phyloP scores from a whole-genome alignment of 1,140 invertebrate species.

The Bombus waltoni region DNA sequence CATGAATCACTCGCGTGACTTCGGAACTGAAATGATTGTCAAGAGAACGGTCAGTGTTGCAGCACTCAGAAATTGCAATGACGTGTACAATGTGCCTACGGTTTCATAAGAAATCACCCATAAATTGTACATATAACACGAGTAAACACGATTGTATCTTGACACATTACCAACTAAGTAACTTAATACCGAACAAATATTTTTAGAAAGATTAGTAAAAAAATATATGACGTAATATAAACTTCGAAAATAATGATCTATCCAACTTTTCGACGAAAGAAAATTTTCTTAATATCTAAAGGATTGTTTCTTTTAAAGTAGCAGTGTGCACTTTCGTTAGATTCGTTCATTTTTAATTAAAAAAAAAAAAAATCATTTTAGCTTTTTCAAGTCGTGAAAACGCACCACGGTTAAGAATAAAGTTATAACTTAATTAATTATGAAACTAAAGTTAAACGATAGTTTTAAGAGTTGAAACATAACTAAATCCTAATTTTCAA shows the following conservation, averaged over 20 bases:
- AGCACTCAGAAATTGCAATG: background rate
- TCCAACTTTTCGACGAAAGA: background rate
- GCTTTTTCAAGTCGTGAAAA: too few species aligned
- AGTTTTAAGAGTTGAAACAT: too few species aligned
- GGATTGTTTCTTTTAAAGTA: too few species aligned
- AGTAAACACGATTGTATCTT: background rate
- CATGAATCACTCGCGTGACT: background rate
- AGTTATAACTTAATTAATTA: too few species aligned
- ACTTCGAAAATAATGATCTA: background rate
- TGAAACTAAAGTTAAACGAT: too few species aligned
- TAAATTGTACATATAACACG: background rate
- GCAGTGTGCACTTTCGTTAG: too few species aligned
- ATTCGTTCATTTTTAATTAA: too few species aligned
- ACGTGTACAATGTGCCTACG: background rate
- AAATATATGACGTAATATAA: background rate
- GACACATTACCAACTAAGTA: background rate
- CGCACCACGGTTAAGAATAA: too few species aligned
- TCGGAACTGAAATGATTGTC: background rate
- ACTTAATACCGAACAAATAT: background rate
- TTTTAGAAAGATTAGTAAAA: background rate
- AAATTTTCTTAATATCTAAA: background rate
- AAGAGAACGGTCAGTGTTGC: background rate
- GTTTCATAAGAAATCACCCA: background rate
- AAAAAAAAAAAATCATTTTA: too few species aligned
- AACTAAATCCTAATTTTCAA: too few species aligned